These are phyloP conservation scores for Dorcus parallelipipedus DNA, from an alignment of 2,888 invertebrate species.

Conservation along the genomic window DNA sequence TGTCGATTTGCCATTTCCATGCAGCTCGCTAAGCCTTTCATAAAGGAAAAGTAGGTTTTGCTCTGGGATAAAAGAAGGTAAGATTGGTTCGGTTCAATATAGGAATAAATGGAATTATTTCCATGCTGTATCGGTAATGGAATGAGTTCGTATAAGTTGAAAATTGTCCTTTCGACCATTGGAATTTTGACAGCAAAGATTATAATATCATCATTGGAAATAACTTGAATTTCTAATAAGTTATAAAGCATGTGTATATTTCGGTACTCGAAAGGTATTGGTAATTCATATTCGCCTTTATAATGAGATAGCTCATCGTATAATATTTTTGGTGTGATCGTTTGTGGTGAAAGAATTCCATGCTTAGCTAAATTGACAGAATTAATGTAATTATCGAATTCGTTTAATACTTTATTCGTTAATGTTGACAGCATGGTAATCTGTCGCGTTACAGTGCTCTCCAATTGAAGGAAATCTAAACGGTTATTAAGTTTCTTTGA, in stretches of 20 bases:
- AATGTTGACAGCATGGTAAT: conserved; percentile 8
- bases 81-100: conserved; percentile 3
- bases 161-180: conserved; percentile 13
- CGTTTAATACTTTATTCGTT: conserved; percentile 11
- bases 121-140: conserved; percentile 17
- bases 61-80: conserved; percentile 1
- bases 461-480: not conserved
- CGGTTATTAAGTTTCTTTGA: conserved; percentile 2
- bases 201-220: conserved; percentile 6
- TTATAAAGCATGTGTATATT: too few species aligned
- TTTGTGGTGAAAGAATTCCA: conserved; percentile 18
- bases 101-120: conserved; percentile 8
- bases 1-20: not conserved
- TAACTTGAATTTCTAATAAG: not conserved
- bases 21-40: conserved; percentile 3
- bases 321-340: conserved; percentile 16
- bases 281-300: conserved; percentile 6
- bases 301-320: conserved; percentile 14
- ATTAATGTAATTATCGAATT: conserved; percentile 18
- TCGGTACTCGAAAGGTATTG: not conserved
- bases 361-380: conserved; percentile 20
- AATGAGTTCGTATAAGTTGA: conserved; percentile 17
- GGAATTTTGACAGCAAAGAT: conserved; percentile 20
- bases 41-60: conserved; percentile 4
- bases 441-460: conserved; percentile 1